Evolutionary conservation across 53 echinoderm and acorn worm species (phyloP).

Genomic region (Crossaster papposus): DNA sequence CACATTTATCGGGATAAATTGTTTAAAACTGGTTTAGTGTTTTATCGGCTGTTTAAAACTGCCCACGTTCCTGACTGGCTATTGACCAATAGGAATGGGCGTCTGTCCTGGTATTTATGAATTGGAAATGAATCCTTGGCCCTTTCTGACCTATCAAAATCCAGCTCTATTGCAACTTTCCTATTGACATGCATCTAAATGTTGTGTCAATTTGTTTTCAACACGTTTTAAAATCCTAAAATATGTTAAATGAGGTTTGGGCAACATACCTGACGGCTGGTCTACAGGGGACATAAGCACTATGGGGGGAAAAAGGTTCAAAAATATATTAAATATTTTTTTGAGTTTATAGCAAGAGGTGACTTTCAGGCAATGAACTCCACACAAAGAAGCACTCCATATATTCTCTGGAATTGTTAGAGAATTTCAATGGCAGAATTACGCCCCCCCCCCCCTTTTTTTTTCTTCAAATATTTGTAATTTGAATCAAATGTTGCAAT

Average conservation of each 20-base stretch:
- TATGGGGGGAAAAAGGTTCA: neutral
- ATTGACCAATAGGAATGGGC: too few relatives aligned
- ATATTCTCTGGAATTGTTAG: neutral
- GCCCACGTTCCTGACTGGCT: too few relatives aligned
- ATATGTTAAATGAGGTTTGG: neutral
- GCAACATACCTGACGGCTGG: slow-evolving; percentile 39
- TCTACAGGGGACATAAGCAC: neutral
- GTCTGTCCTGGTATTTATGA: too few relatives aligned
- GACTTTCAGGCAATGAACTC: neutral
- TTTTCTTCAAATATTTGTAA: too few relatives aligned
- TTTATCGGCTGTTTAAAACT: too few relatives aligned
- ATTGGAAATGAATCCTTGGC: too few relatives aligned
- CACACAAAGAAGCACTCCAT: slow-evolving; percentile 24
- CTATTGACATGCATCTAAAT: neutral
- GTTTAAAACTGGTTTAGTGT: too few relatives aligned
- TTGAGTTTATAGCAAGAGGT: slow-evolving; percentile 22
- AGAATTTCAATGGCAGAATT: neutral
- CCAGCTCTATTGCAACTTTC: neutral
- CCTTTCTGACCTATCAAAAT: too few relatives aligned
- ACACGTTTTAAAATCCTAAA: neutral
- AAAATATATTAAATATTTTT: neutral
- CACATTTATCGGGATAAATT: too few relatives aligned
- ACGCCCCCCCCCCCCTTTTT: too few relatives aligned
- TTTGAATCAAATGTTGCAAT: too few relatives aligned
- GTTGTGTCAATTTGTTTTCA: neutral